Conservation (phyloP, 2,113 vertebrate genomes). For the Capreolus pygargus region DNA sequence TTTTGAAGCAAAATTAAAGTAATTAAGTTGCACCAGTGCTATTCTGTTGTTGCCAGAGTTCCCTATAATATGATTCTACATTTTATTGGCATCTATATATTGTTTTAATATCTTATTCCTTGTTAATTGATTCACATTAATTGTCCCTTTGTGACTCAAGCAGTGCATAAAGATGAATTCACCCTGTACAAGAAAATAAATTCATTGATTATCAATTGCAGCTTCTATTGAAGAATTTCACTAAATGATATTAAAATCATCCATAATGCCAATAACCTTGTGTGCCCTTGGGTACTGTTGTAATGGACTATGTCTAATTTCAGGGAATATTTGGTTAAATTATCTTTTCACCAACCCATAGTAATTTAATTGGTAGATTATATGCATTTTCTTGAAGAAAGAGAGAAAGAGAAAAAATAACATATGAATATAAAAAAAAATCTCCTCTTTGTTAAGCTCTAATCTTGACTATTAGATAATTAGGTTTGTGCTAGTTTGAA, state of each 20-base stretch:
- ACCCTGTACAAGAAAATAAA: not conserved
- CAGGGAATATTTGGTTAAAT: not conserved
- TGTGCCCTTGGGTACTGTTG: not conserved
- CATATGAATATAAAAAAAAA: not conserved
- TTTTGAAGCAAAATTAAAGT: constrained; percentile 32
- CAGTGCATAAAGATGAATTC: not conserved
- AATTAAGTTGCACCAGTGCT: not conserved
- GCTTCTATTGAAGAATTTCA: not conserved
- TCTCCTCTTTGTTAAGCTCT: not conserved
- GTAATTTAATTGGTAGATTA: not conserved
- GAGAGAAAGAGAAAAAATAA: not conserved
- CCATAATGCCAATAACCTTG: not conserved
- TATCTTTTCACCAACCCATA: not conserved
- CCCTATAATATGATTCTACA: not conserved
- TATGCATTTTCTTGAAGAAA: not conserved
- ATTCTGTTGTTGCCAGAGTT: not conserved
- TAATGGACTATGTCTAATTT: not conserved
- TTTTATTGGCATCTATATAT: constrained; percentile 35
- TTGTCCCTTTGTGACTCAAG: not conserved
- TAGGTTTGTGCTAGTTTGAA: not conserved
- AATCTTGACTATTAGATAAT: not conserved
- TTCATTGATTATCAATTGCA: not conserved
- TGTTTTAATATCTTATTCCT: not conserved
- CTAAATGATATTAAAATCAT: constrained; percentile 36
- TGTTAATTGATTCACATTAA: constrained; percentile 39